Evolutionary conservation across 2,888 invertebrate species (phyloP), one percentile per base, ranked within the genome.

Genomic region (Alloplasta piceator): DNA sequence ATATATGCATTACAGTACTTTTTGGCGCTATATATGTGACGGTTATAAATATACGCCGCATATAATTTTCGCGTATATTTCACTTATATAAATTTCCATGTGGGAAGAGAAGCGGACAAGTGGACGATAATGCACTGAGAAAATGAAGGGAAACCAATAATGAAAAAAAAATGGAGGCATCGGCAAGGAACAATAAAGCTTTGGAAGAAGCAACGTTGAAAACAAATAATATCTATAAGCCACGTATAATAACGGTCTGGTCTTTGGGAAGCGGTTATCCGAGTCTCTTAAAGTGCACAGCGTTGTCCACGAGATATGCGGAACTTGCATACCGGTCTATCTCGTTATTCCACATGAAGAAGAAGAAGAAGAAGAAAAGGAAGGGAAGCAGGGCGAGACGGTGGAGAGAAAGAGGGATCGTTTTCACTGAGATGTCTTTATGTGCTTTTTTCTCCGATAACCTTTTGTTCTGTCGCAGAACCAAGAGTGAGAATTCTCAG

Each of bases 171-270:
- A 14, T 6, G 52, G 14, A 7, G 6, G 6, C 5, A 52, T 6
- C 6, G 5, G 46, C 9, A 46, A n/a, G 10, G 12, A 48, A 48
- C 12, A 12, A 48, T 10, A 46, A 48, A 70, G 60, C 43, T 66
- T 43, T 43, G 60, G 50, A 66, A 75, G 61, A 75, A 70, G 66
- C 58, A 71, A 39, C 66, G 43, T 68, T 64, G 79, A 68, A 61
- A 78, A 88, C 86, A 89, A 90, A 90, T 90, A 90, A 90, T 90
- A 90, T 90, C 90, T 90, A 89, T 89, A 87, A 87, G 85, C 84
- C 85, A 85, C 86, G 88, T 89, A 89, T 89, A 89, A 90, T 89
- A 90, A 89, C 90, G 90, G 89, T 89, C 88, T 89, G 87, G 76
- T 78, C 71, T 68, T 75, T 80, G 86, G 78, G 74, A 26, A 26